Conservation (phyloP, 2,888 invertebrate genomes). For the Tupiocoris notatus region DNA sequence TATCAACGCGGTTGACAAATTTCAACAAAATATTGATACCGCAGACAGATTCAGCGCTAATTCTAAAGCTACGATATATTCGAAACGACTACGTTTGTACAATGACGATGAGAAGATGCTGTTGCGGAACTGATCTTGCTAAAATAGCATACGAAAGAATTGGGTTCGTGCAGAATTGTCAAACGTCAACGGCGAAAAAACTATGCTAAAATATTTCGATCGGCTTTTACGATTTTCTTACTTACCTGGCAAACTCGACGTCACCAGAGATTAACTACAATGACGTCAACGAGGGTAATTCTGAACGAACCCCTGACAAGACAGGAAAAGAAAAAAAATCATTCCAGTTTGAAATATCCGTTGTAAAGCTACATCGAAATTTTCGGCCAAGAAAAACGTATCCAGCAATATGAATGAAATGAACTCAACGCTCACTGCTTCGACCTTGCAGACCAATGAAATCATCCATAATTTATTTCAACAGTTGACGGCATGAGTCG, state of each 20-base stretch:
- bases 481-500: too few relatives aligned
- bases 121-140: not conserved
- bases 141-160: slow-evolving; percentile 4
- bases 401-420: not conserved
- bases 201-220: too few relatives aligned
- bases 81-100: not conserved
- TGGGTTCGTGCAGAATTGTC: slow-evolving; percentile 21
- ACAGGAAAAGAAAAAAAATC: slow-evolving; percentile 6
- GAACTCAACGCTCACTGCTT: slow-evolving; percentile 33
- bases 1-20: too few relatives aligned
- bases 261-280: not conserved
- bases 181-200: too few relatives aligned
- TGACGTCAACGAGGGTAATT: not conserved
- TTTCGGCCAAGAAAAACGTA: not conserved
- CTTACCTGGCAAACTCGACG: not conserved
- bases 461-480: too few relatives aligned
- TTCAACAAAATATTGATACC: too few relatives aligned
- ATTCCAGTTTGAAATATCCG: not conserved
- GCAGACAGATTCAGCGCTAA: not conserved
- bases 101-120: not conserved
- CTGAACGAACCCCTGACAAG: slow-evolving; percentile 19
- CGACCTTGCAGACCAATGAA: too few relatives aligned
- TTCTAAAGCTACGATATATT: not conserved
- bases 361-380: slow-evolving; percentile 2
- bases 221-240: not conserved